Conservation (phyloP, 2,888 invertebrate genomes). For the Leptinotarsa juncta region DNA sequence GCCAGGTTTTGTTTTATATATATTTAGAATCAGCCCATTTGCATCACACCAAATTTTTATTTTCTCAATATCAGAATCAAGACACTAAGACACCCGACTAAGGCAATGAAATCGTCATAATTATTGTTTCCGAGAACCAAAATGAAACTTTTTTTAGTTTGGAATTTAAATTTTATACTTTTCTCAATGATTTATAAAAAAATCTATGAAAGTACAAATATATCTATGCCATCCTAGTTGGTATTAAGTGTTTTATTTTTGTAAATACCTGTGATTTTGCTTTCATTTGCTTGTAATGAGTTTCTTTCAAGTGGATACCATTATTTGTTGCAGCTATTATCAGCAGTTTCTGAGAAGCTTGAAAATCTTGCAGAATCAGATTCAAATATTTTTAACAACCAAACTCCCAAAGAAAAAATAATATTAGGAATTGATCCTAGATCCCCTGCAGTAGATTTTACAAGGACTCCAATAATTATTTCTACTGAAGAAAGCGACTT, state of each 20-base stretch:
- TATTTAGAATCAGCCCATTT: no score
- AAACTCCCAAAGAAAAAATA: conserved; percentile 37
- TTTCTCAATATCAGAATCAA: no score
- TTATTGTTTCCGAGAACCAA: background rate
- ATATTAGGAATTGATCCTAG: conserved; percentile 66
- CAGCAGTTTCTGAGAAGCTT: conserved; percentile 43
- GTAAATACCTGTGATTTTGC: background rate
- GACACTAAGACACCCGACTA: no score
- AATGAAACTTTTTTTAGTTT: no score
- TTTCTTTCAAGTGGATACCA: background rate
- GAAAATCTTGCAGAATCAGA: conserved; percentile 30
- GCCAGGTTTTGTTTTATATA: no score
- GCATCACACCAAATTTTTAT: no score
- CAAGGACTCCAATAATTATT: conserved; percentile 70
- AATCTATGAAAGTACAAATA: no score
- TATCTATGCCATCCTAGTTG: background rate
- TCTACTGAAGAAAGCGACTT: conserved; percentile 42
- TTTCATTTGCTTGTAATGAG: no score
- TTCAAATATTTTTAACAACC: conserved; percentile 22
- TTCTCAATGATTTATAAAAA: no score
- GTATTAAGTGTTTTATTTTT: background rate
- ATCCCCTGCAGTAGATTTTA: conserved; percentile 72
- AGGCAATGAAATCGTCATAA: no score
- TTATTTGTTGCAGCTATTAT: conserved; percentile 42
- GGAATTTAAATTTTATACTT: no score